Conservation (phyloP, 2,797 vertebrate genomes). For the Tapera naevia region DNA sequence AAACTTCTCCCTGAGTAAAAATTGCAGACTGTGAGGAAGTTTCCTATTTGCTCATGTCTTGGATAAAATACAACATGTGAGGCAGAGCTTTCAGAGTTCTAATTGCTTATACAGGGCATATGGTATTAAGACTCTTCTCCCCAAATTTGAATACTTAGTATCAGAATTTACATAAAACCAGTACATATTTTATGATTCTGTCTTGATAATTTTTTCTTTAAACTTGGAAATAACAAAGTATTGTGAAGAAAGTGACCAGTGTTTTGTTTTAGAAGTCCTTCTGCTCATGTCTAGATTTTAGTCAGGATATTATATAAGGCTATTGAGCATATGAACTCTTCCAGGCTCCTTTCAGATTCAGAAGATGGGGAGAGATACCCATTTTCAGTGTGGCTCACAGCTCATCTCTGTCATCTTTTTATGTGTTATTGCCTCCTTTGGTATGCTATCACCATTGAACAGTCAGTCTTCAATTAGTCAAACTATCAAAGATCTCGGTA, state of each 20-base stretch:
- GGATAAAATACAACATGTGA: not conserved
- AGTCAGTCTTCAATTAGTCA: not conserved
- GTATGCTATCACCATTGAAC: not conserved
- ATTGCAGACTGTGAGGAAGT: not conserved
- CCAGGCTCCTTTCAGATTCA: not conserved
- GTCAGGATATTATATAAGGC: not conserved
- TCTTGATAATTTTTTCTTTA: not conserved
- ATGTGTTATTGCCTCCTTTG: not conserved
- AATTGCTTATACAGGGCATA: accelerated
- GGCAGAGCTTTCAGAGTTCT: not conserved
- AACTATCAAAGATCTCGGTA: not conserved
- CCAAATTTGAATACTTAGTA: not conserved
- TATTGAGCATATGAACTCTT: not conserved
- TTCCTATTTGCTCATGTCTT: not conserved
- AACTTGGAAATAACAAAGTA: not conserved
- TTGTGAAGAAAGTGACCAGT: not conserved
- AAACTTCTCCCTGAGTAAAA: not conserved
- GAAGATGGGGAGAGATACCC: not conserved
- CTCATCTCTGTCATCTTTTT: not conserved
- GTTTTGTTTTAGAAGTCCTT: not conserved
- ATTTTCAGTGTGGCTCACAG: not conserved
- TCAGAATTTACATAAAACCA: not conserved
- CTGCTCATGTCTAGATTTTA: not conserved
- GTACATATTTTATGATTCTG: not conserved
- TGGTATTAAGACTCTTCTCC: not conserved